Evolutionary conservation across 1,140 invertebrate species (phyloP).

Genomic region (Cydia strobilella): DNA sequence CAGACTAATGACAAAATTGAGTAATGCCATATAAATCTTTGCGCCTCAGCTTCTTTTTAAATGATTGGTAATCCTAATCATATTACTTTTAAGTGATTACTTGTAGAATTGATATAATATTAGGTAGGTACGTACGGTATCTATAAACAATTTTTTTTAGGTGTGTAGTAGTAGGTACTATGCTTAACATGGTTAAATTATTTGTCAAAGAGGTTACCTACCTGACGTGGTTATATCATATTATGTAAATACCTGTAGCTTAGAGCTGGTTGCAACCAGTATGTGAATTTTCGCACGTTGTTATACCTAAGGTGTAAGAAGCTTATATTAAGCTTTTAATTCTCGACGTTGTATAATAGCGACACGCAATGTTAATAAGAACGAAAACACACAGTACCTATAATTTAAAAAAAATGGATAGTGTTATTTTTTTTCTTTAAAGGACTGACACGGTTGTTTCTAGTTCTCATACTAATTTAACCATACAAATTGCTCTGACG

Average conservation of each 20-base stretch:
- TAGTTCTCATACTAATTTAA: too few species aligned
- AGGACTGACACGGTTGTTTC: too few species aligned
- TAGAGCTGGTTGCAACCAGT: not conserved
- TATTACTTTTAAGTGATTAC: too few species aligned
- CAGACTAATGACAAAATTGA: too few species aligned
- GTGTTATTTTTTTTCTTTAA: too few species aligned
- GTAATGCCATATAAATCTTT: not conserved
- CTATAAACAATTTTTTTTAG: too few species aligned
- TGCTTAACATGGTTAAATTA: not conserved
- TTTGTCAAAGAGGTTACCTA: not conserved
- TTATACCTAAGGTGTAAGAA: not conserved
- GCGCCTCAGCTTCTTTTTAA: not conserved
- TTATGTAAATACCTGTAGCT: conserved; percentile 21
- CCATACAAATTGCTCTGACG: too few species aligned
- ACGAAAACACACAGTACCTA: too few species aligned
- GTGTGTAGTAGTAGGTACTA: not conserved
- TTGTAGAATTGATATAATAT: too few species aligned
- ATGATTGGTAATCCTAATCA: too few species aligned
- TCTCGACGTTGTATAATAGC: not conserved
- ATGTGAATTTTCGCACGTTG: not conserved
- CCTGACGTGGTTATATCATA: not conserved
- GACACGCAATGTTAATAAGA: not conserved
- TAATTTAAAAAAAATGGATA: too few species aligned
- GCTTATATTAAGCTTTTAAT: conserved; percentile 24
- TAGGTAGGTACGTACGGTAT: too few species aligned